Conservation (phyloP, 2,113 vertebrate genomes). For the Suncus etruscus region DNA sequence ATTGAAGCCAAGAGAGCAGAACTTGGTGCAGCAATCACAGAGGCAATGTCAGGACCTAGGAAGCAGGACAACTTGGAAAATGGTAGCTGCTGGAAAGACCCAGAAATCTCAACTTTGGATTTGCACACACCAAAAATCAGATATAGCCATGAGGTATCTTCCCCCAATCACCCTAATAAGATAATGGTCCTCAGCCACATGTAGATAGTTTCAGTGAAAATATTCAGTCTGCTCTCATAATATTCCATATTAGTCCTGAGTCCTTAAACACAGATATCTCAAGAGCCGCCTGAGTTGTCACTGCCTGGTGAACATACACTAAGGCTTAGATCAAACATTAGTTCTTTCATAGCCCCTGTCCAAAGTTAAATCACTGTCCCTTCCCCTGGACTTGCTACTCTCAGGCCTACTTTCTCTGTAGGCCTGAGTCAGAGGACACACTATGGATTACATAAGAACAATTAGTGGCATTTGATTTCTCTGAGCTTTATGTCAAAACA, state of each 20-base stretch:
- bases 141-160: too few relatives aligned
- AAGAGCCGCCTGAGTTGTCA: not conserved
- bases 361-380: not conserved
- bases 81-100: not conserved
- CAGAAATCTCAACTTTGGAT: too few relatives aligned
- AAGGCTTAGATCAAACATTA: constrained; percentile 1
- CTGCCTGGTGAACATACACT: not conserved
- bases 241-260: not conserved
- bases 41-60: not conserved
- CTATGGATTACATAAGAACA: not conserved
- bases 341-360: not conserved
- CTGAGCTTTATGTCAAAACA: not conserved
- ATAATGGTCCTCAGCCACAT: not conserved
- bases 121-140: too few relatives aligned
- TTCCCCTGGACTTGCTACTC: constrained; percentile 3
- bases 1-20: not conserved
- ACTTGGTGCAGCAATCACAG: not conserved
- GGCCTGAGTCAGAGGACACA: not conserved
- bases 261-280: not conserved
- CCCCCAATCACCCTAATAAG: not conserved
- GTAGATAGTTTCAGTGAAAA: constrained; percentile 9
- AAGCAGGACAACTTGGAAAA: not conserved
- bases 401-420: not conserved
- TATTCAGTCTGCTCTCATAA: not conserved
- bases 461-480: not conserved